A percentile compares a stretch with the other conserved stretches of the same genome.
Evolutionary conservation across 1,140 invertebrate species (phyloP).

Genomic region (Laupala kohalensis): DNA sequence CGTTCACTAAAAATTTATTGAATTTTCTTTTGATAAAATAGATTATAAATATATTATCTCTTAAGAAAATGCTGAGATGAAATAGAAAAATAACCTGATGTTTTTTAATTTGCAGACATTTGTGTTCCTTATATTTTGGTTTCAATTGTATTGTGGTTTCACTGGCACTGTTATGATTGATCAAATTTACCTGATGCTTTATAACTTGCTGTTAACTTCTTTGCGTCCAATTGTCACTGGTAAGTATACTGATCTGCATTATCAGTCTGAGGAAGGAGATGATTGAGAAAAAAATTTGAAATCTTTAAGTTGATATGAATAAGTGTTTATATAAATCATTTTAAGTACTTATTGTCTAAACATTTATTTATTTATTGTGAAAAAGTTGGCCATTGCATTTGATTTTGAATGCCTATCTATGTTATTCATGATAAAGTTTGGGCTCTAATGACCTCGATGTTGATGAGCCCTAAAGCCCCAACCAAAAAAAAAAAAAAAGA

Average conservation of each 20-base stretch:
- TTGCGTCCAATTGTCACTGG: constrained; percentile 78
- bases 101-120: constrained; percentile 51
- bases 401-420: too few species aligned
- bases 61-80: neutral
- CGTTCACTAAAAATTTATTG: too few species aligned
- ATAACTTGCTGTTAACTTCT: constrained; percentile 88
- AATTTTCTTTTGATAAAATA: too few species aligned
- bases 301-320: neutral
- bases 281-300: neutral
- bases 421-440: too few species aligned
- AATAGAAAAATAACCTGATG: neutral
- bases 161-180: constrained; percentile 84
- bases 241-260: too few species aligned
- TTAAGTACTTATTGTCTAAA: neutral
- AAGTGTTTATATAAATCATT: neutral
- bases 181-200: constrained; percentile 85
- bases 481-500: too few species aligned
- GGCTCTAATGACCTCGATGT: too few species aligned
- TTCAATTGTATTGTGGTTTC: constrained; percentile 80
- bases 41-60: too few species aligned
- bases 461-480: too few species aligned
- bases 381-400: too few species aligned
- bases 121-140: constrained; percentile 89
- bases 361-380: neutral
- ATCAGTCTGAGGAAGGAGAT: too few species aligned